Conservation (phyloP, 2,113 vertebrate genomes). For the Cygnus atratus region DNA sequence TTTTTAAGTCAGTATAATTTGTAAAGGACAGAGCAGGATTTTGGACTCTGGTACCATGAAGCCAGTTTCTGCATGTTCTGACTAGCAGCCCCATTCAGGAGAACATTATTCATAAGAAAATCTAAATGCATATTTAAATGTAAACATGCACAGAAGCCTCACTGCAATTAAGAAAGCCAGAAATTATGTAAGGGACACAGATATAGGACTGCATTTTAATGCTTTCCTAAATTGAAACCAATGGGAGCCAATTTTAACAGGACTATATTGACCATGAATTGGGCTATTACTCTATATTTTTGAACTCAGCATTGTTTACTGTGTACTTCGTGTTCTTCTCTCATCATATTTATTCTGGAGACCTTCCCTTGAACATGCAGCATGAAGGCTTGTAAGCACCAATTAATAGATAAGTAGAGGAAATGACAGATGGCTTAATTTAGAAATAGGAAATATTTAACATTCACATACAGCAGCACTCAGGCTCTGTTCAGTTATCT, state of each 20-base stretch:
- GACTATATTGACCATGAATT: neutral
- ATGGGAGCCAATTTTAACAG: neutral
- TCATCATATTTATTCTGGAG: neutral
- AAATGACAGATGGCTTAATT: constrained; percentile 1
- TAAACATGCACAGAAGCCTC: neutral
- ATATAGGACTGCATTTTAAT: neutral
- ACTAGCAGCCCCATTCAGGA: neutral
- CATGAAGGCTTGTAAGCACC: neutral
- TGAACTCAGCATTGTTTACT: neutral
- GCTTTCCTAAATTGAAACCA: neutral
- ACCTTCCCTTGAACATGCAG: neutral
- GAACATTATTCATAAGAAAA: neutral
- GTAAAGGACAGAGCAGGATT: neutral
- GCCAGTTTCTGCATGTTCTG: neutral
- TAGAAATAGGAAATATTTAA: constrained; percentile 20
- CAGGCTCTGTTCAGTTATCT: neutral
- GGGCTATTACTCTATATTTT: neutral
- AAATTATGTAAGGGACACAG: neutral
- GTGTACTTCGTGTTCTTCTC: neutral
- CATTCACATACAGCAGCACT: neutral
- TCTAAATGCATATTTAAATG: neutral
- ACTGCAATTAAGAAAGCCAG: neutral
- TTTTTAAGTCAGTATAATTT: neutral
- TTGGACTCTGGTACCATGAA: neutral
- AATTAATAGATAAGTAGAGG: neutral